These are phyloP conservation scores for Maconellicoccus hirsutus DNA, from an alignment of 1,140 invertebrate species.

Conservation along the genomic window DNA sequence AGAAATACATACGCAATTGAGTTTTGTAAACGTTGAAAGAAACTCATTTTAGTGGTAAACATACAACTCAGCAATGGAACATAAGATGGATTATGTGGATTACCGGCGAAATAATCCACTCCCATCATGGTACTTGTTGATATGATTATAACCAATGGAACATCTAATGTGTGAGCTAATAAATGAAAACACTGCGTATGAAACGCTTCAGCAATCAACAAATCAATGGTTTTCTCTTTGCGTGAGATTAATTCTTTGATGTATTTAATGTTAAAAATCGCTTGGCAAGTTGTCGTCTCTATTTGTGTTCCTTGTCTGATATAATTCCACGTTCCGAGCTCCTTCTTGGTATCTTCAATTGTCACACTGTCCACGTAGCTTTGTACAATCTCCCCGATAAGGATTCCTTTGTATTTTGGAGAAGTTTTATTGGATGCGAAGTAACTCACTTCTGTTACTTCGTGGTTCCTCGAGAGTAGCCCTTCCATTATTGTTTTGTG, in stretches of 20 bases:
- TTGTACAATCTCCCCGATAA: background rate
- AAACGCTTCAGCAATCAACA: conserved; percentile 24
- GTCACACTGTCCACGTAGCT: background rate
- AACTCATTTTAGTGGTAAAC: conserved; percentile 39
- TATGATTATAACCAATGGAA: conserved; percentile 17
- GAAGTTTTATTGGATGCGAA: conserved; percentile 29
- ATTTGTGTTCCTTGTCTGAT: background rate
- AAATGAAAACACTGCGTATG: conserved; percentile 22
- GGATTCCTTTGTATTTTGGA: conserved; percentile 19
- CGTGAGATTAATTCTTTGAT: conserved; percentile 23
- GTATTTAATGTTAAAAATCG: background rate
- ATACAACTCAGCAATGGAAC: conserved; percentile 35
- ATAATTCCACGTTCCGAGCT: conserved; percentile 14
- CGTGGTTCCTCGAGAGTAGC: conserved; percentile 33
- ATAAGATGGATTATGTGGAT: conserved; percentile 33
- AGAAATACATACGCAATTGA: too few relatives aligned
- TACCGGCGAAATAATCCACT: background rate
- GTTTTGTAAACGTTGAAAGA: conserved; percentile 38
- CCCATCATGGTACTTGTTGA: background rate
- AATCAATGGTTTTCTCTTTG: conserved; percentile 19
- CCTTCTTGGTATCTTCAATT: background rate
- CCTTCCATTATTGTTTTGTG: conserved; percentile 29
- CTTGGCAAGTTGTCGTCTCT: background rate
- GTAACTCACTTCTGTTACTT: conserved; percentile 32
- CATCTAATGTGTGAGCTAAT: conserved; percentile 28